Conservation (phyloP, 2,797 vertebrate species). For the Heterohyrax brucei region DNA sequence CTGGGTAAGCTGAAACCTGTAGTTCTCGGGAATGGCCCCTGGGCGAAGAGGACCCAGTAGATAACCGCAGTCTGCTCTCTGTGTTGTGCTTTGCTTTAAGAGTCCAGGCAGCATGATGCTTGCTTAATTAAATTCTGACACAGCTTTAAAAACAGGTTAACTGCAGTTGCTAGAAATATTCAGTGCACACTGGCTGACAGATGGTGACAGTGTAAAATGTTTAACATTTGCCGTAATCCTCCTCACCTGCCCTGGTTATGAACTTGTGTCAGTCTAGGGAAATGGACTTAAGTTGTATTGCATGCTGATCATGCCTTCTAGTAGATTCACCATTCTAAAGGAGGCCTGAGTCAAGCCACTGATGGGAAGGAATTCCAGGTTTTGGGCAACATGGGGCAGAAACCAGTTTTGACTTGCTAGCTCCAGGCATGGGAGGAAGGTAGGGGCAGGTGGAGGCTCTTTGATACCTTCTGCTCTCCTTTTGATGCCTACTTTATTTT, state of each 20-base stretch:
- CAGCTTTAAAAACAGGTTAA: conserved; percentile 28
- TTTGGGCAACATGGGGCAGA: conserved; percentile 58
- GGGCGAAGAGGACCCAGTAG: neutral
- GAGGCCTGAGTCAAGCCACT: conserved; percentile 85
- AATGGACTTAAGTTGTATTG: conserved; percentile 89
- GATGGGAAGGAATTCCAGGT: conserved; percentile 82
- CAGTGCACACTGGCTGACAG: conserved; percentile 69
- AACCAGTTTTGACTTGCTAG: neutral
- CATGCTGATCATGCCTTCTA: conserved; percentile 85
- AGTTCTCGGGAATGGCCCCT: neutral
- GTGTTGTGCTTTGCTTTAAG: neutral
- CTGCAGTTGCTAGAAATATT: conserved; percentile 76
- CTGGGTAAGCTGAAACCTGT: neutral
- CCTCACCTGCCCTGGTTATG: conserved; percentile 86
- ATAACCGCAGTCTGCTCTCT: neutral
- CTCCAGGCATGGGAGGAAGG: neutral
- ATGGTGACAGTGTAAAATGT: conserved; percentile 71
- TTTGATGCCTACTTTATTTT: neutral
- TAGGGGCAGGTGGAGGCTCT: neutral
- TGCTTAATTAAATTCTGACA: conserved; percentile 25
- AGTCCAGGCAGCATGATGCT: neutral
- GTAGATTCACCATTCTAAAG: conserved; percentile 86
- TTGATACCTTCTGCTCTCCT: neutral
- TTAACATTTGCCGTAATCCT: conserved; percentile 88
- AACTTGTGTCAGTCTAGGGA: conserved; percentile 90